Base-by-base conservation (phyloP, 2,797 vertebrate species). In the Micropoecilia bifurca region DNA sequence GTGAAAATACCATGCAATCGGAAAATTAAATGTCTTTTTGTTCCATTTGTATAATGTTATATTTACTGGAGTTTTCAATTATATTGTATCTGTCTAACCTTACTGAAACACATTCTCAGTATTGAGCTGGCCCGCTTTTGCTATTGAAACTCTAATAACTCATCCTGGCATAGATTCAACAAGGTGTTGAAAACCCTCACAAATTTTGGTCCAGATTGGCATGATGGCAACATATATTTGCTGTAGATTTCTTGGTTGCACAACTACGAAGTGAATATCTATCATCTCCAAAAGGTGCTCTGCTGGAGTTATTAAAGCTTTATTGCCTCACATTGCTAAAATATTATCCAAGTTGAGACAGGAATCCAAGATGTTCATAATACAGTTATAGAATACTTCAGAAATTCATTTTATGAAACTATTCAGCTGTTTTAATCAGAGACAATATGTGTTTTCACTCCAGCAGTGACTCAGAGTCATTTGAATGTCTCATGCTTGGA, bases 331-430 rank as follows among this genome's bases (percentile, higher is more conserved):
- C 1, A 55, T 74, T n/a, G 33, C 43, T 77, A 13, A 74, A 22
- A 48, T 50, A 22, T 39, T 5, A 69, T 75, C 20, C 20, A 30
- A 75, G 6, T 18, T 71, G n/a, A 69, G 75, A 50, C 30, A 59
- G 25, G 57, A 81, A 80, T 8, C 1, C n/a, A 13, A 30, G 39
- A 22, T 80, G 47, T 69, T 78, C n/a, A 75, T 6, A 28, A 57
- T 30, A 48, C 22, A 0, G 61, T 45, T 9, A 50, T 68, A 20
- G 57, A 53, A 16, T 25, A 30, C 63, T 71, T 25, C 1, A 46
- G n/a, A 50, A 16, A 39, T 20, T 39, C 7, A 0, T 2, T 73
- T 73, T 28, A 22, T 72, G 16, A 59, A 72, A 74, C 28, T 10
- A 30, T 43, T 50, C 71, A 66, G 39, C 39, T 25, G 28, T 39